Base-by-base conservation (phyloP, 2,888 invertebrate species). In the Epinotia bilunana region DNA sequence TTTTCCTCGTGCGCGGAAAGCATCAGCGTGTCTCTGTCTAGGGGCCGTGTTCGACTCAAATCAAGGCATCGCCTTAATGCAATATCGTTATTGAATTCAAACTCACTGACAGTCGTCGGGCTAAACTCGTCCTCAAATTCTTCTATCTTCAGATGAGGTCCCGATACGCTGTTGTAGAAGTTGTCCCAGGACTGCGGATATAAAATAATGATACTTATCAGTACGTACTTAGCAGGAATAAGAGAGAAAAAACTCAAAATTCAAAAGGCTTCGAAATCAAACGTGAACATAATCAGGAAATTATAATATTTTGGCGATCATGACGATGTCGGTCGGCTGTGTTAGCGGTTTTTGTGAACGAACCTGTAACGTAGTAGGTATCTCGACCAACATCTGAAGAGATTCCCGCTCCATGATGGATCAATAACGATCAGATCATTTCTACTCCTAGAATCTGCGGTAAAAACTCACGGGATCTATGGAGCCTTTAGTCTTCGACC, bases 81-180 rank as follows among this genome's bases (percentile, higher is more conserved):
- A 33, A 33, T 33, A 7, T 33, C 33, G 33, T 33, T 28, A 33
- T 33, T 33, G 7, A 33, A 13, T 23, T 39, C 55, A n/a, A 75
- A 86, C 88, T 87, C 73, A 90, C 89, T 81, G 77, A 85, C 83
- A 18, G 87, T 87, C 12, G 76, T 85, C 0, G 93, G 92, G 70
- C 86, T 88, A 78, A 84, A 91, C 18, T 93, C 92, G 76, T 93
- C 87, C 77, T 90, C 87, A 58, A 90, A 81, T 71, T 92, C 92
- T 73, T 93, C 92, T 49, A 94, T 91, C 77, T 88, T 86, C 20
- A 94, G 78, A 0, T 87, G 80, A 0, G 88, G 85, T 0, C 89
- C 88, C 28, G 82, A 84, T 6, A 93, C 68, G 76, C 93, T 93
- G 62, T 89, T 86, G 81, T 93, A 93, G 71, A 93, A 90, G 28